These are phyloP conservation scores for Oenanthe melanoleuca DNA, from an alignment of 2,113 vertebrate genomes.

Conservation along the genomic window DNA sequence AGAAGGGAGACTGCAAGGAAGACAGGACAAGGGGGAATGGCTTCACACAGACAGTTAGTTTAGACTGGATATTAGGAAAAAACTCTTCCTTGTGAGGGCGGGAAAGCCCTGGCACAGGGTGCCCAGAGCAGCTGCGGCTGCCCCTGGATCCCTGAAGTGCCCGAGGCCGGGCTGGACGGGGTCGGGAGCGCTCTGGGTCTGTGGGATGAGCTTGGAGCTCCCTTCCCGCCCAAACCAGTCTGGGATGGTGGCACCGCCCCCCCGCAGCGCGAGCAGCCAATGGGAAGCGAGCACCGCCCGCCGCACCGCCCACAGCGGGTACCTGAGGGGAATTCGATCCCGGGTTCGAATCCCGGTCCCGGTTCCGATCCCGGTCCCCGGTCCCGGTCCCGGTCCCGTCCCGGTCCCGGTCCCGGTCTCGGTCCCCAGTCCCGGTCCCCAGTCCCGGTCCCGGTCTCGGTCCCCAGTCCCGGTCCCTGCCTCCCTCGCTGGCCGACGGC, in stretches of 20 bases:
- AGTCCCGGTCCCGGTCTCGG: too few species aligned
- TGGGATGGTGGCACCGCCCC: not conserved
- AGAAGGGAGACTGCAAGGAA: not conserved
- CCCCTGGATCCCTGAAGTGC: fast-evolving
- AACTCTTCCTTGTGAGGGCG: not conserved
- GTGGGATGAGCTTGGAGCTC: fast-evolving
- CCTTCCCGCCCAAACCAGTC: not conserved
- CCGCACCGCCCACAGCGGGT: fast-evolving
- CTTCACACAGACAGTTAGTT: not conserved
- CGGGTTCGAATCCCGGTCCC: fast-evolving
- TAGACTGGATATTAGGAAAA: not conserved
- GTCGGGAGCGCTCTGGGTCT: fast-evolving
- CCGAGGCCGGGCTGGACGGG: fast-evolving
- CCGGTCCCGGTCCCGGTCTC: fast-evolving
- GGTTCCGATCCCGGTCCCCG: fast-evolving
- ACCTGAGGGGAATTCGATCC: not conserved
- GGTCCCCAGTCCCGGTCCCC: too few species aligned
- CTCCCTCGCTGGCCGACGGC: not conserved
- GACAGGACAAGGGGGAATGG: not conserved
- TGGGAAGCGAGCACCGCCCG: fast-evolving
- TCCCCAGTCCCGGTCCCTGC: too few species aligned
- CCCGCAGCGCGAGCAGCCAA: not conserved
- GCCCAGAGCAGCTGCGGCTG: not conserved
- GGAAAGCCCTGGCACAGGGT: not conserved
- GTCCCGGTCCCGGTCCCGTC: fast-evolving